phyloP scores from a whole-genome alignment of 1,140 invertebrate species.

The Meloidogyne chitwoodi region DNA sequence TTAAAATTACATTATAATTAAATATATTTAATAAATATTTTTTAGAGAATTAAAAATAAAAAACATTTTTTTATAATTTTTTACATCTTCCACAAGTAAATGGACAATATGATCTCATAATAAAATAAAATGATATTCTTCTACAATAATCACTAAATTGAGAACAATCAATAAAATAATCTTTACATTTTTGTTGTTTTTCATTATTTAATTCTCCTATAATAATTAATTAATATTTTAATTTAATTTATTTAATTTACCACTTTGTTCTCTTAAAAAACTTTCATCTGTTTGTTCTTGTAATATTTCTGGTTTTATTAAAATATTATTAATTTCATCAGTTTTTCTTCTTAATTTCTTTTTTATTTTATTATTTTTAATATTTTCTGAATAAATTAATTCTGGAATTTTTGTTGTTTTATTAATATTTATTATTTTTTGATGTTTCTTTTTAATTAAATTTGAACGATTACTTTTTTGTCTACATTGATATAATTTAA shows the following conservation, averaged over 20 bases:
- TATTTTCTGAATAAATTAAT: no score
- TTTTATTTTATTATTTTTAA: no score
- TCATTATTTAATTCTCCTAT: background rate
- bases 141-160: conserved; percentile 54
- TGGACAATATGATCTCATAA: conserved; percentile 59
- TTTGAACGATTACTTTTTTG: background rate
- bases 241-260: background rate
- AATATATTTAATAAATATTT: background rate
- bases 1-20: no score
- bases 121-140: conserved; percentile 58
- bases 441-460: background rate
- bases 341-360: no score
- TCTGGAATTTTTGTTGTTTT: background rate
- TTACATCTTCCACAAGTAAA: conserved; percentile 39
- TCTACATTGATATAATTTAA: conserved; percentile 8
- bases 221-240: background rate
- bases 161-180: conserved; percentile 59
- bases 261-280: conserved; percentile 1
- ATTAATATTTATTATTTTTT: background rate
- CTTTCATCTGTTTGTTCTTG: background rate
- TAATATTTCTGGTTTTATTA: background rate
- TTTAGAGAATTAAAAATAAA: background rate
- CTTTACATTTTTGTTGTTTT: conserved; percentile 37
- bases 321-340: background rate
- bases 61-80: background rate